phyloP scores from a whole-genome alignment of 2,888 invertebrate genomes.

The Adineta ricciae region DNA sequence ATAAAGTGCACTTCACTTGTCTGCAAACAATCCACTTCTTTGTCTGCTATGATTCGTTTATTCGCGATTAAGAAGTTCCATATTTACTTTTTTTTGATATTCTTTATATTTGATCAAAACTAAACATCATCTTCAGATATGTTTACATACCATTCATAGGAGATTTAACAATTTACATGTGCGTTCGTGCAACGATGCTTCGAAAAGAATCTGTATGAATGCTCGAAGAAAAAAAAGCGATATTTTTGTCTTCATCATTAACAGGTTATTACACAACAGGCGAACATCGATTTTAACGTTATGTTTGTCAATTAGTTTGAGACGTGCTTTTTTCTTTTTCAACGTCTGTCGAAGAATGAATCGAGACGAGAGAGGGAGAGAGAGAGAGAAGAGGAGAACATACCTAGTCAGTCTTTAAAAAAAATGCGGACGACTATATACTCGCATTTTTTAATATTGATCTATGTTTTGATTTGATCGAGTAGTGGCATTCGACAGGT shows the following conservation, averaged over 20 bases:
- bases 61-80: neutral
- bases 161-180: neutral
- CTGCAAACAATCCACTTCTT: neutral
- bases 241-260: constrained; percentile 2
- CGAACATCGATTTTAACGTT: neutral
- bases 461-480: neutral
- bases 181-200: constrained; percentile 11
- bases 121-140: neutral
- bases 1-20: neutral
- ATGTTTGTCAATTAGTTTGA: constrained; percentile 7
- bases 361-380: neutral
- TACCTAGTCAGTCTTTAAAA: neutral
- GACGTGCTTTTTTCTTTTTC: neutral
- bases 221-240: neutral
- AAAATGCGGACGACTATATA: neutral
- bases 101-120: neutral
- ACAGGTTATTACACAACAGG: constrained; percentile 7
- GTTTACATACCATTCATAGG: neutral
- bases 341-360: neutral
- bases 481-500: neutral
- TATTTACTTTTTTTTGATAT: neutral
- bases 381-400: neutral
- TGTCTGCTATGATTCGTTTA: neutral
- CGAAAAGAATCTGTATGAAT: neutral
- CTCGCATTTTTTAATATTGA: neutral